These are phyloP conservation scores for Toxotes chatareus DNA, from an alignment of 2,113 vertebrate species.

Conservation along the genomic window DNA sequence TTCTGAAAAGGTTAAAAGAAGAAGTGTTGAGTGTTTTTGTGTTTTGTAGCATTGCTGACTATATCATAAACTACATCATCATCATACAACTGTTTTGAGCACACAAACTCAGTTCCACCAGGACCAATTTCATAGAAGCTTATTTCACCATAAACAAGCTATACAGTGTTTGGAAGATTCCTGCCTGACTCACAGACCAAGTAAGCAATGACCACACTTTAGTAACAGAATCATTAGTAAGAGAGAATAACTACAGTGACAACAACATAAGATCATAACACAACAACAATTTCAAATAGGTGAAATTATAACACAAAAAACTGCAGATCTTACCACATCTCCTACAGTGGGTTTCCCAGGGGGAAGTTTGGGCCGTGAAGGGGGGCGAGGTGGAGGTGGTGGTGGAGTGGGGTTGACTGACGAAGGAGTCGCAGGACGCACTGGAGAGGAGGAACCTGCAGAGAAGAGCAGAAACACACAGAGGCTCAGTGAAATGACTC, in stretches of 20 bases:
- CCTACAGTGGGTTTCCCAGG: conserved; percentile 90
- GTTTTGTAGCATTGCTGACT: background rate
- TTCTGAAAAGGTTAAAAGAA: conserved; percentile 79
- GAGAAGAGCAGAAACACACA: background rate
- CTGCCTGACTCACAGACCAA: background rate
- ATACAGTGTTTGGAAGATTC: background rate
- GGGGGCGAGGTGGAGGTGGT: conserved; percentile 91
- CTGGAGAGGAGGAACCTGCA: conserved; percentile 92
- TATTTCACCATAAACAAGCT: background rate
- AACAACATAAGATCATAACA: background rate
- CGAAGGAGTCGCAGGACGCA: conserved; percentile 89
- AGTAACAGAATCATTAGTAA: background rate
- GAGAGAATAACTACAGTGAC: background rate
- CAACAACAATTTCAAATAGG: background rate
- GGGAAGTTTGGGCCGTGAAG: conserved; percentile 93
- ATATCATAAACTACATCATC: no score
- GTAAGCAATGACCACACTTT: no score
- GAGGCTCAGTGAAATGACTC: background rate
- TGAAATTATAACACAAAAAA: background rate
- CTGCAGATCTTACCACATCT: conserved; percentile 86
- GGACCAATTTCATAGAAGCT: background rate
- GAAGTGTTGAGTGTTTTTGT: background rate
- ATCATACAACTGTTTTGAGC: no score
- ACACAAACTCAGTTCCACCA: background rate
- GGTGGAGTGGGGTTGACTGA: conserved; percentile 86